Evolutionary conservation across 1,140 invertebrate genomes (phyloP).

Genomic region (Cyrtorhinus lividipennis): DNA sequence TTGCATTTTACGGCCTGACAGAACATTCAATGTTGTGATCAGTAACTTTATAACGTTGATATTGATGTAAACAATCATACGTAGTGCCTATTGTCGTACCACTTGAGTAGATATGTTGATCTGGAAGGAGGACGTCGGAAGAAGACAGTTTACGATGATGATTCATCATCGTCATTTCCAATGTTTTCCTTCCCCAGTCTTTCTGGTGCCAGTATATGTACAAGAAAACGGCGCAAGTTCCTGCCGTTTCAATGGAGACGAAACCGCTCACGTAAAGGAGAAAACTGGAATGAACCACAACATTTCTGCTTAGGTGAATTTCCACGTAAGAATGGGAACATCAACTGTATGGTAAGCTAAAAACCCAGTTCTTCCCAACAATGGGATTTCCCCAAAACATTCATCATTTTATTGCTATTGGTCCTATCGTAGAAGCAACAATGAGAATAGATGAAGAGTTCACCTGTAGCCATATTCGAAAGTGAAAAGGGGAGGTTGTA

Average conservation of each 20-base stretch:
- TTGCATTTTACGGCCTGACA: too few relatives aligned
- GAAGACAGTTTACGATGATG: constrained; percentile 28
- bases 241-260: constrained; percentile 64
- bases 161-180: constrained; percentile 29
- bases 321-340: too few relatives aligned
- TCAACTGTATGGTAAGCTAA: too few relatives aligned
- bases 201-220: constrained; percentile 61
- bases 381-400: too few relatives aligned
- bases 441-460: too few relatives aligned
- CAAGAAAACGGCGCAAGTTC: constrained; percentile 70
- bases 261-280: constrained; percentile 70
- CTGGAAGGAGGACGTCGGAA: constrained; percentile 16
- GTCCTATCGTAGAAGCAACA: too few relatives aligned
- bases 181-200: constrained; percentile 33
- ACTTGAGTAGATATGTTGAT: constrained; percentile 21
- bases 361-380: too few relatives aligned
- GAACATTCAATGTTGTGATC: too few relatives aligned
- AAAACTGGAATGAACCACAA: constrained; percentile 45
- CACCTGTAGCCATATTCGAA: constrained; percentile 70
- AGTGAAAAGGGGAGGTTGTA: constrained; percentile 62
- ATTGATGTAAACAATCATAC: too few relatives aligned
- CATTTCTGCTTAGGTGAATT: too few relatives aligned
- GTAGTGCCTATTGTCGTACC: constrained; percentile 11
- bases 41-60: too few relatives aligned
- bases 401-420: too few relatives aligned